Conservation (phyloP, 2,113 vertebrate genomes). For the Monopterus albus region DNA sequence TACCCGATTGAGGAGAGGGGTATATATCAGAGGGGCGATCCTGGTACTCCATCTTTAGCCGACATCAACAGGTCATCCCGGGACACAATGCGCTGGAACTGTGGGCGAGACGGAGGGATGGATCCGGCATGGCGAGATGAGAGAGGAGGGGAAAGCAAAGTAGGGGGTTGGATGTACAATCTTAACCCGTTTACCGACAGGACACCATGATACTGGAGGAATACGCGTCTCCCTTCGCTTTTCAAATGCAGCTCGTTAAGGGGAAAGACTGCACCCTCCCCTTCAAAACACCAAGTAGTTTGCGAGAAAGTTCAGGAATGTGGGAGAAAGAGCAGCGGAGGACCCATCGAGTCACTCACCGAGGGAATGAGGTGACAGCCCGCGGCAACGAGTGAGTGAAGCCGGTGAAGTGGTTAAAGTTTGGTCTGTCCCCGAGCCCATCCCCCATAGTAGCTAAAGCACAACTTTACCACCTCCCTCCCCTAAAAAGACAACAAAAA, state of each 20-base stretch:
- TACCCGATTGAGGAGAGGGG: background rate
- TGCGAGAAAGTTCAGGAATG: conserved; percentile 67
- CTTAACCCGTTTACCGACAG: conserved; percentile 57
- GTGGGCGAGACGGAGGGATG: conserved; percentile 74
- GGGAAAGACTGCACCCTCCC: background rate
- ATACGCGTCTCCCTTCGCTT: background rate
- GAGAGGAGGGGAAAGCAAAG: conserved; percentile 21
- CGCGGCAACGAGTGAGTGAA: conserved; percentile 45
- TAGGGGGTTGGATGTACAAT: conserved; percentile 31
- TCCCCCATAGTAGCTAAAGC: conserved; percentile 75
- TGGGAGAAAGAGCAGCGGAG: conserved; percentile 21
- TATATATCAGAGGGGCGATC: conserved; percentile 34
- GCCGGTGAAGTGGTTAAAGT: conserved; percentile 83
- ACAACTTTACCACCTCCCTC: conserved; percentile 71
- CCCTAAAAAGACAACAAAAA: conserved; percentile 47
- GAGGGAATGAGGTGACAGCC: conserved; percentile 19
- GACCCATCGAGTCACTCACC: conserved; percentile 39
- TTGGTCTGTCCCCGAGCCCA: conserved; percentile 76
- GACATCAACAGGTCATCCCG: conserved; percentile 86
- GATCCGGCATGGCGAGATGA: conserved; percentile 69
- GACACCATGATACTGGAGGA: background rate
- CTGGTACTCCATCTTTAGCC: conserved; percentile 75
- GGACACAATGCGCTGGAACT: conserved; percentile 80
- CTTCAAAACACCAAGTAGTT: background rate
- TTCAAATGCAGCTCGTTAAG: background rate